Percentiles rank a stretch among this genome's conserved stretches.
phyloP scores from a whole-genome alignment of 2,888 invertebrate species.

The Acanthococcus lagerstroemiae region DNA sequence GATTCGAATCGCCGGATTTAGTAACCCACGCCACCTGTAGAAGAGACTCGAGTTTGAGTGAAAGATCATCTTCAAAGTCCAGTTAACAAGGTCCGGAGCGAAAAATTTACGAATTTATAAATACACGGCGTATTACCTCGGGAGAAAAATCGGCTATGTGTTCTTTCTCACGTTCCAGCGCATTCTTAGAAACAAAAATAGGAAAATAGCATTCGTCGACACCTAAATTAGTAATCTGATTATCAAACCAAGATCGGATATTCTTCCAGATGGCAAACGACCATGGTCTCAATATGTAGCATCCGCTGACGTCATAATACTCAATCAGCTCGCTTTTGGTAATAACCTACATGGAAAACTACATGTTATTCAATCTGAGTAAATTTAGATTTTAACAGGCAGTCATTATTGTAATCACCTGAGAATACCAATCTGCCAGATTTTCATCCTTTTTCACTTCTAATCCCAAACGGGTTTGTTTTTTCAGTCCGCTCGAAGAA shows the following conservation, averaged over 20 bases:
- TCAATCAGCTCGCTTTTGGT: conserved; percentile 95
- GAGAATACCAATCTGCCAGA: conserved; percentile 95
- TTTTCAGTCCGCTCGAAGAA: conserved; percentile 53
- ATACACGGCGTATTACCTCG: conserved; percentile 60
- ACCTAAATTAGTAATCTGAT: conserved; percentile 77
- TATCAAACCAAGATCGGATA: conserved; percentile 76
- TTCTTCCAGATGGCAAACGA: conserved; percentile 91
- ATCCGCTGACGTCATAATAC: conserved; percentile 98
- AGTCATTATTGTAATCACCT: too few relatives aligned
- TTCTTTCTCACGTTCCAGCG: conserved; percentile 86
- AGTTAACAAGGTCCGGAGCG: not conserved
- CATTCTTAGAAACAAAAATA: conserved; percentile 86
- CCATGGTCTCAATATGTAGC: conserved; percentile 97
- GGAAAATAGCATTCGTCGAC: conserved; percentile 98
- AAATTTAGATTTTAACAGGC: too few relatives aligned
- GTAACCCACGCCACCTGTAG: conserved; percentile 78
- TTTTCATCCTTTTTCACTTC: conserved; percentile 89
- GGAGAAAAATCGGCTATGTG: conserved; percentile 99
- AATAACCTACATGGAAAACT: conserved; percentile 53
- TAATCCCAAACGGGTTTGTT: conserved; percentile 84
- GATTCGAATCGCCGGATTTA: conserved; percentile 83
- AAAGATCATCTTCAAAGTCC: not conserved
- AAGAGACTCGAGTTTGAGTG: conserved; percentile 1
- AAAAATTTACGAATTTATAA: too few relatives aligned
- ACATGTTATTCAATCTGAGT: too few relatives aligned